These are phyloP conservation scores for Deroptyus accipitrinus DNA, from an alignment of 2,113 vertebrate species.

Conservation along the genomic window DNA sequence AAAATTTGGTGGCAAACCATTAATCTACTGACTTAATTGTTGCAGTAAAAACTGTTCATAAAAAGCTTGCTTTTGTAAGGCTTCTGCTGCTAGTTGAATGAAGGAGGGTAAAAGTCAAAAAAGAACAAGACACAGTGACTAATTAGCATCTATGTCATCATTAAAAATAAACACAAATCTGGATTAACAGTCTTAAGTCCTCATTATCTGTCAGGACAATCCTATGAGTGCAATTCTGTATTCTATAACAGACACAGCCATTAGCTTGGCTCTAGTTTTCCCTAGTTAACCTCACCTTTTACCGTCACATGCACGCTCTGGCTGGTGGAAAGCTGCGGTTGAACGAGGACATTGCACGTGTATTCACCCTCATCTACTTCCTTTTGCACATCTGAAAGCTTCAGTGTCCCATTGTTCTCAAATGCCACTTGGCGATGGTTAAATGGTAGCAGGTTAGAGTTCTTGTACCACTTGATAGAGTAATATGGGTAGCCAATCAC, in stretches of 20 bases:
- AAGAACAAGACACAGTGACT: neutral
- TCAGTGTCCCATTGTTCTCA: conserved; percentile 95
- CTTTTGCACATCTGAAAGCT: conserved; percentile 95
- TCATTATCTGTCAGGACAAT: neutral
- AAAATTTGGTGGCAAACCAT: neutral
- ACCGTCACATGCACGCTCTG: conserved; percentile 94
- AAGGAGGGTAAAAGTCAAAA: neutral
- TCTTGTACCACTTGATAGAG: conserved; percentile 99
- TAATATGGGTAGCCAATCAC: conserved; percentile 98
- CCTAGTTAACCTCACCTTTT: conserved; percentile 80
- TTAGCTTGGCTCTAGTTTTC: neutral
- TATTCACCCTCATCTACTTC: conserved; percentile 94
- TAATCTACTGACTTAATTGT: neutral
- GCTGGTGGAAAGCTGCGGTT: conserved; percentile 94
- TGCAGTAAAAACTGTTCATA: neutral
- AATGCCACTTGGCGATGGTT: conserved; percentile 98
- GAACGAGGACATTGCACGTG: conserved; percentile 93
- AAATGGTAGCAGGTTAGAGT: conserved; percentile 93
- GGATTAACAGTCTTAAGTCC: neutral
- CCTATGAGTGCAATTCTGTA: rapidly evolving
- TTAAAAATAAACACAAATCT: conserved; percentile 21
- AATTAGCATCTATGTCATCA: neutral
- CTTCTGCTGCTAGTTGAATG: neutral
- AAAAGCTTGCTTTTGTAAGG: neutral
- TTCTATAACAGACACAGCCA: neutral